A percentile compares a stretch with the other conserved stretches of the same genome.
Evolutionary conservation across 2,113 vertebrate genomes (phyloP).

Genomic region (Rana temporaria): DNA sequence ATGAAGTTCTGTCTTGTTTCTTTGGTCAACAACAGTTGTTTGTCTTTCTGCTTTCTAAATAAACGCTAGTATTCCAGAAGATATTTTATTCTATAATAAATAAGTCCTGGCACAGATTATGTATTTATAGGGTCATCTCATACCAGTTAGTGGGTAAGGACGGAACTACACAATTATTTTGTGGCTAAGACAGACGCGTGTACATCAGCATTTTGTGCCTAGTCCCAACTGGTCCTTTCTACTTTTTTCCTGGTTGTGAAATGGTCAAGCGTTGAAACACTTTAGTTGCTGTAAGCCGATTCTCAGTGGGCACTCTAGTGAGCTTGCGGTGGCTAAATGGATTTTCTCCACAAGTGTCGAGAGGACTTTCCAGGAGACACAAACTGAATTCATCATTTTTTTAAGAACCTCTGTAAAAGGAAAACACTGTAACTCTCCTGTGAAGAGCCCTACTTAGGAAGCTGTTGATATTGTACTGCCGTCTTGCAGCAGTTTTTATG

Average conservation of each 20-base stretch:
- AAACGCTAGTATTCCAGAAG: too few species aligned
- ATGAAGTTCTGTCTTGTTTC: too few species aligned
- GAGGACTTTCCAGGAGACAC: constrained; percentile 17
- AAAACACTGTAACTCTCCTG: constrained; percentile 45
- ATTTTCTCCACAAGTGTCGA: constrained; percentile 44
- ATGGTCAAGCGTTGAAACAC: constrained; percentile 18
- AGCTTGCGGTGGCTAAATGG: constrained; percentile 46
- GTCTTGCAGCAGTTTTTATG: constrained; percentile 41
- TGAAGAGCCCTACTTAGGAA: constrained; percentile 49
- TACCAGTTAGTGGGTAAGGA: too few species aligned
- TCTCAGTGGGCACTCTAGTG: constrained; percentile 20
- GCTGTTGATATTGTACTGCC: constrained; percentile 43
- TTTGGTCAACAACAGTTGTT: too few species aligned
- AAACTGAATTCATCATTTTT: constrained; percentile 41
- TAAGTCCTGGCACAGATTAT: too few species aligned
- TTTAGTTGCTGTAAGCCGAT: not conserved
- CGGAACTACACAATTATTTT: too few species aligned
- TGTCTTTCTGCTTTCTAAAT: too few species aligned
- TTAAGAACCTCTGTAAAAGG: constrained; percentile 27
- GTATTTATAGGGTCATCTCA: too few species aligned
- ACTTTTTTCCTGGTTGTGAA: not conserved
- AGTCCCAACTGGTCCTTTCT: too few species aligned
- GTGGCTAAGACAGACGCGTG: too few species aligned
- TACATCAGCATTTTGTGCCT: not conserved
- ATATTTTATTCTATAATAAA: too few species aligned